phyloP scores from a whole-genome alignment of 2,888 invertebrate species.

The Polymixis flavicincta region DNA sequence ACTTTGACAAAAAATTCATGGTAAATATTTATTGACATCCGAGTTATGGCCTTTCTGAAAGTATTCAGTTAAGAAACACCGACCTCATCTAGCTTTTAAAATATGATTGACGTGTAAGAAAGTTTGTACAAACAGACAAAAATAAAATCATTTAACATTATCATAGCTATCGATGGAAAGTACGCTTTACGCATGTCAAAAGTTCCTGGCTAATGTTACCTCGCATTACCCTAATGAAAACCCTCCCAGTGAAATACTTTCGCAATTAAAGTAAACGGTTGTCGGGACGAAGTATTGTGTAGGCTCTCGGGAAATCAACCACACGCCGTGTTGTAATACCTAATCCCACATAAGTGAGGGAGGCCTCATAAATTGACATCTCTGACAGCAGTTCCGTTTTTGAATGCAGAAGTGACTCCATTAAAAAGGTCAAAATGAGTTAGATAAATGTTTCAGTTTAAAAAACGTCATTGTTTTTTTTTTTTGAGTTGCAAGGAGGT shows the following conservation, averaged over 20 bases:
- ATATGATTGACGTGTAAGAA: no score
- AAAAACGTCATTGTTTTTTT: neutral
- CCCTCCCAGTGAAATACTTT: constrained; percentile 78
- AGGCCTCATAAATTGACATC: constrained; percentile 71
- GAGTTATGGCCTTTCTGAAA: no score
- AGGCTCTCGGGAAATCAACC: constrained; percentile 79
- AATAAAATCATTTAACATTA: no score
- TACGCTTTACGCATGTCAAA: constrained; percentile 60
- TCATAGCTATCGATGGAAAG: constrained; percentile 4
- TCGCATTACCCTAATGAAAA: constrained; percentile 80
- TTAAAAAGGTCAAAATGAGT: constrained; percentile 6
- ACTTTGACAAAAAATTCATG: neutral
- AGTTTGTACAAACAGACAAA: no score
- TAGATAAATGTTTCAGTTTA: neutral
- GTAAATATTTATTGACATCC: neutral
- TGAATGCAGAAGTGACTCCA: constrained; percentile 39
- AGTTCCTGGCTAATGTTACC: constrained; percentile 65
- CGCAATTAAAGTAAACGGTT: constrained; percentile 80
- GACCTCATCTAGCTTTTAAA: no score
- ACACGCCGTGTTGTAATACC: constrained; percentile 67
- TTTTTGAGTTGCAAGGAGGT: neutral
- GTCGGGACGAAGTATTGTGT: constrained; percentile 69
- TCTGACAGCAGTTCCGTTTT: constrained; percentile 29
- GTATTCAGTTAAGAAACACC: no score
- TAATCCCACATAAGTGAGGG: constrained; percentile 70